These are phyloP conservation scores for Rhagonycha fulva DNA, from an alignment of 2,888 invertebrate species.

Conservation along the genomic window DNA sequence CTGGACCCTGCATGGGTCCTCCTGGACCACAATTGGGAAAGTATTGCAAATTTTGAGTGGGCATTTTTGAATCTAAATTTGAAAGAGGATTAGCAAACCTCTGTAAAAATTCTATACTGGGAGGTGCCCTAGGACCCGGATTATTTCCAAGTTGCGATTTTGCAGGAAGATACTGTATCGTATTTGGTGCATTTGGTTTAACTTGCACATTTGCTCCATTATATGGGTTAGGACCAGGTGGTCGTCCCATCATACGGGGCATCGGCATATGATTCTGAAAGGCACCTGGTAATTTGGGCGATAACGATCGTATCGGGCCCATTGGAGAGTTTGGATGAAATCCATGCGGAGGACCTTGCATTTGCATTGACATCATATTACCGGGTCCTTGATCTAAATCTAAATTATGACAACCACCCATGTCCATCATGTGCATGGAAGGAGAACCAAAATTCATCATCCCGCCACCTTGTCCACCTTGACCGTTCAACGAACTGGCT, in stretches of 20 bases:
- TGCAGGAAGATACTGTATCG: slow-evolving; percentile 96
- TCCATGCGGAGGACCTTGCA: slow-evolving; percentile 54
- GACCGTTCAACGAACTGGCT: slow-evolving; percentile 63
- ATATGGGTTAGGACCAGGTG: slow-evolving; percentile 64
- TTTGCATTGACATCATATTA: slow-evolving; percentile 51
- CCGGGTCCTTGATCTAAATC: slow-evolving; percentile 50
- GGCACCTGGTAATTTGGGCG: slow-evolving; percentile 68
- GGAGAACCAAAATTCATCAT: slow-evolving; percentile 63
- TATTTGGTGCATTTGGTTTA: slow-evolving; percentile 95
- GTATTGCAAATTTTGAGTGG: slow-evolving; percentile 71
- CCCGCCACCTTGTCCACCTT: slow-evolving; percentile 56
- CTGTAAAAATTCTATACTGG: slow-evolving; percentile 87
- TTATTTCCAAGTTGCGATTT: slow-evolving; percentile 82
- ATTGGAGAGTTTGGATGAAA: slow-evolving; percentile 52
- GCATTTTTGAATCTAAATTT: slow-evolving; percentile 71
- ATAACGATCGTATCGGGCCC: slow-evolving; percentile 58
- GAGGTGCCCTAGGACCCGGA: slow-evolving; percentile 76
- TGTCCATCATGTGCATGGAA: slow-evolving; percentile 57
- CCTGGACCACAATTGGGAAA: slow-evolving; percentile 67
- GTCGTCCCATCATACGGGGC: slow-evolving; percentile 67
- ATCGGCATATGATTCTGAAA: slow-evolving; percentile 57
- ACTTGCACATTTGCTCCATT: slow-evolving; percentile 88
- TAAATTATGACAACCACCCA: slow-evolving; percentile 53
- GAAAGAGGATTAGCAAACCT: slow-evolving; percentile 85
- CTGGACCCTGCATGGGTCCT: slow-evolving; percentile 55